A percentile compares a stretch with the other conserved stretches of the same genome.
Conservation (phyloP, 2,888 invertebrate genomes). For the Athetis lepigone region DNA sequence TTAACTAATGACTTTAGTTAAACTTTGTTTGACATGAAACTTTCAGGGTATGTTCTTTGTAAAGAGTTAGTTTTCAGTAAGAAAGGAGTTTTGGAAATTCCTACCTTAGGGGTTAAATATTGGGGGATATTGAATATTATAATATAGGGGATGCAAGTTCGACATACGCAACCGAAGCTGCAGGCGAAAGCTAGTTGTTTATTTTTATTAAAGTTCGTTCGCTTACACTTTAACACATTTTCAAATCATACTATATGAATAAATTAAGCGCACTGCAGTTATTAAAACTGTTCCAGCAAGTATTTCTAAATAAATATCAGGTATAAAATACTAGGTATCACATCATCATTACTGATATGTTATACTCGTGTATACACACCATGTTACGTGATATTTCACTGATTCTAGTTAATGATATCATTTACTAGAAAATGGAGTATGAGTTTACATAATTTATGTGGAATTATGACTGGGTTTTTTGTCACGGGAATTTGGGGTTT, state of each 20-base stretch:
- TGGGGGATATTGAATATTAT: too few species aligned
- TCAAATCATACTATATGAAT: conserved; percentile 43
- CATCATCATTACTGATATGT: conserved; percentile 19
- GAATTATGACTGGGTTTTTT: too few species aligned
- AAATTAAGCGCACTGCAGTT: conserved; percentile 70
- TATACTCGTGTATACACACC: conserved; percentile 34
- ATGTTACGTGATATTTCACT: conserved; percentile 1
- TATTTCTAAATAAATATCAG: conserved; percentile 44
- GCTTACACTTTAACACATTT: conserved; percentile 1
- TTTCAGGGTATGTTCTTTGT: too few species aligned
- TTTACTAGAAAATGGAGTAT: conserved; percentile 17
- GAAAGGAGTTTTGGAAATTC: too few species aligned
- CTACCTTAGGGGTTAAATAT: too few species aligned
- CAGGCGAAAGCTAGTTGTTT: too few species aligned
- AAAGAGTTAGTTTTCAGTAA: too few species aligned
- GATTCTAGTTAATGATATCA: conserved; percentile 26
- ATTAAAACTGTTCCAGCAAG: conserved; percentile 17
- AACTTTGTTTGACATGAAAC: too few species aligned
- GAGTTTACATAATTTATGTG: conserved; percentile 3
- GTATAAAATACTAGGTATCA: conserved; percentile 38
- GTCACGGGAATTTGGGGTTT: too few species aligned
- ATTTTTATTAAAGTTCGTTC: neutral
- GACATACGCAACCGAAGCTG: too few species aligned
- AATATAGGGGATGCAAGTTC: too few species aligned
- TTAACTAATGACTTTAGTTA: too few species aligned